A percentile compares a stretch with the other conserved stretches of the same genome.
Conservation (phyloP, 2,797 vertebrate species). For the Aplochiton taeniatus region DNA sequence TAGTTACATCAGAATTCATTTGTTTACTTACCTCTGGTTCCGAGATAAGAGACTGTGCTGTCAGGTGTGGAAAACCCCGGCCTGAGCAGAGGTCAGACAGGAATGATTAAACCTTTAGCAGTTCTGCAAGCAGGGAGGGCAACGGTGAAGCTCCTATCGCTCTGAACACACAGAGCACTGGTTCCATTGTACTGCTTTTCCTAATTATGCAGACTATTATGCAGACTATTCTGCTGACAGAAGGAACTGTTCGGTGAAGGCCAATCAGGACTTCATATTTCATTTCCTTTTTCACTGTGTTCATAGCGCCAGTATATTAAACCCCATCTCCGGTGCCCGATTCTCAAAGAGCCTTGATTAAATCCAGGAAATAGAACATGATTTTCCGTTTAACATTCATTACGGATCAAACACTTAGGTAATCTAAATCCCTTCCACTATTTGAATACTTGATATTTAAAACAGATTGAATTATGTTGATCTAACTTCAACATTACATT, state of each 20-base stretch:
- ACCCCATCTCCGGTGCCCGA: slow-evolving; percentile 55
- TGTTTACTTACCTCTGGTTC: no score
- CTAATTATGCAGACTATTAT: slow-evolving; percentile 60
- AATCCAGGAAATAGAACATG: slow-evolving; percentile 60
- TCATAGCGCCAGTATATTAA: slow-evolving; percentile 52
- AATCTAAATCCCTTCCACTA: slow-evolving; percentile 56
- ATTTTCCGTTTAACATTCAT: slow-evolving; percentile 66
- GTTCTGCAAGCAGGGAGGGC: slow-evolving; percentile 10
- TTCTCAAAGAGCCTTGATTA: slow-evolving; percentile 71
- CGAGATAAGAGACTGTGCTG: slow-evolving; percentile 2
- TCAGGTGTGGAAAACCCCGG: slow-evolving; percentile 6
- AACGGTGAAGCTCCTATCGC: slow-evolving; percentile 19
- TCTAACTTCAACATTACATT: slow-evolving; percentile 46
- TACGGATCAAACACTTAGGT: slow-evolving; percentile 58
- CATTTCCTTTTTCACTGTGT: slow-evolving; percentile 40
- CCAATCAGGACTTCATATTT: slow-evolving; percentile 56
- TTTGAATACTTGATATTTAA: slow-evolving; percentile 44
- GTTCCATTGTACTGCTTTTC: slow-evolving; percentile 48
- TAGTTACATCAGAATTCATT: no score
- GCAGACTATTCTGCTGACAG: slow-evolving; percentile 57
- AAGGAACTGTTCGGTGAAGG: slow-evolving; percentile 39
- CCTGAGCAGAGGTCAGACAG: slow-evolving; percentile 29
- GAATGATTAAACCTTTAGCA: slow-evolving; percentile 24
- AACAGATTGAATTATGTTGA: slow-evolving; percentile 62
- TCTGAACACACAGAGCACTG: slow-evolving; percentile 28